phyloP scores from a whole-genome alignment of 2,888 invertebrate species.

The Coecobrya sp. region DNA sequence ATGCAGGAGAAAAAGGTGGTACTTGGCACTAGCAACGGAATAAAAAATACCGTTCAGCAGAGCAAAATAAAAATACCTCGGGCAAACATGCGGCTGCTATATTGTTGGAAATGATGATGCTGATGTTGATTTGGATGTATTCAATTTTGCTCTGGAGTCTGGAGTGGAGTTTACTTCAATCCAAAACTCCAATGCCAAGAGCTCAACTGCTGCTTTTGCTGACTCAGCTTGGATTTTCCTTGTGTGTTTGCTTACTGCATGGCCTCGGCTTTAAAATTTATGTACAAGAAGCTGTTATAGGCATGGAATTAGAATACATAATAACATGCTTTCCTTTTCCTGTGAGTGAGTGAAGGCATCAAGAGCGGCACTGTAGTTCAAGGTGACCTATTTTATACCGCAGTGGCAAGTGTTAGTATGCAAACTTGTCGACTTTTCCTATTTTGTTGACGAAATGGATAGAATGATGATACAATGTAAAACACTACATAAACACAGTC shows the following conservation, averaged over 20 bases:
- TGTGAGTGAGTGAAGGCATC: background rate
- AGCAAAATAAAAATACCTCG: too few species aligned
- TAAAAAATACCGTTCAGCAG: too few species aligned
- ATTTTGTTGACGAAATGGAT: background rate
- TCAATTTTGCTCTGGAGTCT: background rate
- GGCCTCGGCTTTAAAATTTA: background rate
- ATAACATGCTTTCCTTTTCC: background rate
- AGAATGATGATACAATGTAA: background rate
- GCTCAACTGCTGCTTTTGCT: background rate
- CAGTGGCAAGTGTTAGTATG: slow-evolving; percentile 18
- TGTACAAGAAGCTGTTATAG: background rate
- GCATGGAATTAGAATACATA: background rate
- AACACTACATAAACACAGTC: too few species aligned
- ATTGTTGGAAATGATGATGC: background rate
- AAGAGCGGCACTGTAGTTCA: slow-evolving; percentile 35
- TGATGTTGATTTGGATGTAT: background rate
- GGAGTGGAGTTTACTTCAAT: background rate
- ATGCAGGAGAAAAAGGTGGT: too few species aligned
- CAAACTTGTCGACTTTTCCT: background rate
- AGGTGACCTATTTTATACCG: slow-evolving; percentile 70
- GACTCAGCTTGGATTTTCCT: background rate
- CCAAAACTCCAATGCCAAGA: background rate
- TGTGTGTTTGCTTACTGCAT: background rate
- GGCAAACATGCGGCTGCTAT: too few species aligned
- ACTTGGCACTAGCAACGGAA: too few species aligned